Percentiles rank a stretch among this genome's conserved stretches.
Conservation (phyloP, 2,797 vertebrate genomes). For the Buphagus erythrorhynchus region DNA sequence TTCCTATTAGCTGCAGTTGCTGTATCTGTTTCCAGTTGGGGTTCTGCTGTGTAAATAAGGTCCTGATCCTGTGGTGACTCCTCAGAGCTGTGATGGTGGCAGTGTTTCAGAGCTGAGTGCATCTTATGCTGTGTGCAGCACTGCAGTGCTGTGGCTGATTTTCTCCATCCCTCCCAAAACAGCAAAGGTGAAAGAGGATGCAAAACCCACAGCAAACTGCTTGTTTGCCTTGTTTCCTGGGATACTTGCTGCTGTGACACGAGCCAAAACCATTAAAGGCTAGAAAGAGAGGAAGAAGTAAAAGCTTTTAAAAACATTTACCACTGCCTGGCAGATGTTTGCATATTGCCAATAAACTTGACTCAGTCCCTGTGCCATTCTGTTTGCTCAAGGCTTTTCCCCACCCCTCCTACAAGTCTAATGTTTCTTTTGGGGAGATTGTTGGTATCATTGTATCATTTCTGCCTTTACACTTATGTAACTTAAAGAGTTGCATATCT, state of each 20-base stretch:
- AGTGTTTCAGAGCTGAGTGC: too few relatives aligned
- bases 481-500: not conserved
- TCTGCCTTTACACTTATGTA: not conserved
- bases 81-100: not conserved
- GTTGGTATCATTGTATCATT: not conserved
- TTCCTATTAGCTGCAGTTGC: not conserved
- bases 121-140: not conserved
- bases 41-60: not conserved
- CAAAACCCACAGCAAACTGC: not conserved
- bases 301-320: not conserved
- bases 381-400: not conserved
- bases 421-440: not conserved
- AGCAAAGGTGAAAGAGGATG: not conserved
- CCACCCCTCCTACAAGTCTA: not conserved
- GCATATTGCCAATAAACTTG: not conserved
- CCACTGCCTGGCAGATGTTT: not conserved
- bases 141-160: not conserved
- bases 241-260: not conserved
- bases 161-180: not conserved
- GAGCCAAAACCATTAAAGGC: not conserved
- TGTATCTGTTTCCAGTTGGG: not conserved
- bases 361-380: not conserved
- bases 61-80: not conserved
- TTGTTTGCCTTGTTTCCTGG: not conserved
- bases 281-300: not conserved